A percentile compares a stretch with the other conserved stretches of the same genome.
Evolutionary conservation across 23 tunicate genomes (phyloP).

Genomic region (Trididemnum miniatum): DNA sequence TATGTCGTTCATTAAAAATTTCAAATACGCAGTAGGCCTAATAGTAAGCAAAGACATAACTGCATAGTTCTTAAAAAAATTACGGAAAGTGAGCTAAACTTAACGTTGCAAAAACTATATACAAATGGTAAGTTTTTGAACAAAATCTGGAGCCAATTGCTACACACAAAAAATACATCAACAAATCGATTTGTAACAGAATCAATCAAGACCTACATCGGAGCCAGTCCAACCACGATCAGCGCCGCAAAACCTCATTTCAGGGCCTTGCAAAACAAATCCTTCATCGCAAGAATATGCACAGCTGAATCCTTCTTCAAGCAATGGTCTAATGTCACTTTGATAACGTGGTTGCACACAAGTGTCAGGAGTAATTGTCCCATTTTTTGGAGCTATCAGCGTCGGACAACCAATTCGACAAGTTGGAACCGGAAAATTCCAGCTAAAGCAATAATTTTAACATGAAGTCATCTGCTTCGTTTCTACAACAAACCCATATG

Average conservation of each 20-base stretch:
- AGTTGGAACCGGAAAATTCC: slow-evolving; percentile 66
- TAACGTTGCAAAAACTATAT: too few relatives aligned
- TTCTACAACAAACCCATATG: neutral
- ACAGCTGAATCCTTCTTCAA: slow-evolving; percentile 69
- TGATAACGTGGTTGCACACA: slow-evolving; percentile 4
- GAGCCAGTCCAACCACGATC: slow-evolving; percentile 77
- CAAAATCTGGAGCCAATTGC: too few relatives aligned
- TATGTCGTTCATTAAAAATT: too few relatives aligned
- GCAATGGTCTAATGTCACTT: slow-evolving; percentile 19
- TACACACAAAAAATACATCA: too few relatives aligned
- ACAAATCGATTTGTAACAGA: too few relatives aligned
- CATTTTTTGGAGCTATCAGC: slow-evolving; percentile 38
- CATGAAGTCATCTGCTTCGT: neutral
- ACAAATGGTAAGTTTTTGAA: too few relatives aligned
- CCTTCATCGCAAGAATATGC: slow-evolving; percentile 50
- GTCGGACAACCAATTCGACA: slow-evolving; percentile 70
- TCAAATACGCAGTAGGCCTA: too few relatives aligned
- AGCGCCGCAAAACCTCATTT: slow-evolving; percentile 49
- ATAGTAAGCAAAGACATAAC: too few relatives aligned
- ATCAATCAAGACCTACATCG: too few relatives aligned
- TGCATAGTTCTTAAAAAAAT: too few relatives aligned
- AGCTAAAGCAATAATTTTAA: slow-evolving; percentile 26
- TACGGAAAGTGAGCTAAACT: too few relatives aligned
- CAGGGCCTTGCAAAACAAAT: slow-evolving; percentile 31
- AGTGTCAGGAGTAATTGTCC: slow-evolving; percentile 38